A percentile compares a stretch with the other conserved stretches of the same genome.
Evolutionary conservation across 2,888 invertebrate species (phyloP).

Genomic region (Nymphalis polychloros): DNA sequence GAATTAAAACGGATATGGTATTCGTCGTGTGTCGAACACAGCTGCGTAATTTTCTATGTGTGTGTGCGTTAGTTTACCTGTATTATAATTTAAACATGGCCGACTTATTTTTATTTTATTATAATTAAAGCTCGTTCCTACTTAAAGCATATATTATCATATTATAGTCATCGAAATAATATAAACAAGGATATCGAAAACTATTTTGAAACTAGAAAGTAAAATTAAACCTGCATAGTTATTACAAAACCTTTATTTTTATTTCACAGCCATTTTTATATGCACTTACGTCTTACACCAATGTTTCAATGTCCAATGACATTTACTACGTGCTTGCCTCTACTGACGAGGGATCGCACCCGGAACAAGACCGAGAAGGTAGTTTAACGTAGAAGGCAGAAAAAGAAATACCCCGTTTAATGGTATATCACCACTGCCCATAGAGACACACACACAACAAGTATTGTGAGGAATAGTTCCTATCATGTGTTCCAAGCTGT

Average conservation of each 20-base stretch:
- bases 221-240: background rate
- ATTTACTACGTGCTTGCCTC: no score
- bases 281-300: background rate
- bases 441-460: no score
- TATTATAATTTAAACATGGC: conserved; percentile 49
- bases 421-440: no score
- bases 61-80: conserved; percentile 45
- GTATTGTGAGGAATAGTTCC: no score
- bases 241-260: background rate
- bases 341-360: no score
- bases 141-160: conserved; percentile 30
- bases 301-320: background rate
- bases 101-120: conserved; percentile 42
- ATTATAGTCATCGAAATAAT: conserved; percentile 21
- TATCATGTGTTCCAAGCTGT: no score
- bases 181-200: background rate
- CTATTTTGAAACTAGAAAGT: background rate
- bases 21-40: conserved; percentile 24
- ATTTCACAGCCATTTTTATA: background rate
- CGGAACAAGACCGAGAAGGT: no score
- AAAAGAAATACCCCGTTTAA: no score
- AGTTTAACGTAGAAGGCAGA: no score
- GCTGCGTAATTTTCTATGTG: conserved; percentile 27
- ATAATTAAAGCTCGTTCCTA: conserved; percentile 34
- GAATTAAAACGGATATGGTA: conserved; percentile 23